These are phyloP conservation scores for Corythornis cristatus DNA, from an alignment of 2,113 vertebrate genomes.

Conservation along the genomic window DNA sequence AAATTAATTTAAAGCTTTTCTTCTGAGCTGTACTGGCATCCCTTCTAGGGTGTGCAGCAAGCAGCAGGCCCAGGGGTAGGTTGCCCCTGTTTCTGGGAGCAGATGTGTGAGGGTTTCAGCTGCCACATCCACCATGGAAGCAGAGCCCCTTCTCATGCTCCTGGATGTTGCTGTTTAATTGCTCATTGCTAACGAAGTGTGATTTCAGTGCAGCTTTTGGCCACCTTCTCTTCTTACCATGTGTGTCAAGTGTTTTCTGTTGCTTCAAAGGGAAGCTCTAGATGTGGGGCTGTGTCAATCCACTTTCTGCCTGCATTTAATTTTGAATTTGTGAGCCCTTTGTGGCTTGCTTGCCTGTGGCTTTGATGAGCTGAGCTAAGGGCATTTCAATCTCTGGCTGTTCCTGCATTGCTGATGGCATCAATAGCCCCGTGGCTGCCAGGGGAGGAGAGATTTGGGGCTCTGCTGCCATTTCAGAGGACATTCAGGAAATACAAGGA, in stretches of 20 bases:
- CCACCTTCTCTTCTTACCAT: background rate
- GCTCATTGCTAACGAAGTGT: background rate
- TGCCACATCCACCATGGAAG: background rate
- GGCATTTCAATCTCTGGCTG: slow-evolving; percentile 50
- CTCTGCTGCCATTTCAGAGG: background rate
- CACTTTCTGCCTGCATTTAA: slow-evolving; percentile 53
- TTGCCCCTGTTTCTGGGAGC: background rate
- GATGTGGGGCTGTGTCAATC: slow-evolving; percentile 48
- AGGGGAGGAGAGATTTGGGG: background rate
- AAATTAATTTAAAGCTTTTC: background rate
- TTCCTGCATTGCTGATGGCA: slow-evolving; percentile 59
- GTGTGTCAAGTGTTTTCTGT: background rate
- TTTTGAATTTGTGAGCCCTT: slow-evolving; percentile 70
- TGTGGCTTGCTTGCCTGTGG: slow-evolving; percentile 53
- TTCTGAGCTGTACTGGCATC: background rate
- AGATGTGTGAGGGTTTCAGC: background rate
- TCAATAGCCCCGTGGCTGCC: slow-evolving; percentile 21
- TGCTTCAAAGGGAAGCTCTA: background rate
- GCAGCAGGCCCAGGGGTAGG: background rate
- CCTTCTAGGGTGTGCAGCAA: background rate
- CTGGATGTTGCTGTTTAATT: background rate
- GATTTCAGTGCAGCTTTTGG: background rate
- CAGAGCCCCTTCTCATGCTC: background rate
- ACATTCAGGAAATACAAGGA: background rate
- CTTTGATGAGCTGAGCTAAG: slow-evolving; percentile 71